These are phyloP conservation scores for Xanthia icteritia DNA, from an alignment of 2,888 invertebrate genomes.

Conservation along the genomic window DNA sequence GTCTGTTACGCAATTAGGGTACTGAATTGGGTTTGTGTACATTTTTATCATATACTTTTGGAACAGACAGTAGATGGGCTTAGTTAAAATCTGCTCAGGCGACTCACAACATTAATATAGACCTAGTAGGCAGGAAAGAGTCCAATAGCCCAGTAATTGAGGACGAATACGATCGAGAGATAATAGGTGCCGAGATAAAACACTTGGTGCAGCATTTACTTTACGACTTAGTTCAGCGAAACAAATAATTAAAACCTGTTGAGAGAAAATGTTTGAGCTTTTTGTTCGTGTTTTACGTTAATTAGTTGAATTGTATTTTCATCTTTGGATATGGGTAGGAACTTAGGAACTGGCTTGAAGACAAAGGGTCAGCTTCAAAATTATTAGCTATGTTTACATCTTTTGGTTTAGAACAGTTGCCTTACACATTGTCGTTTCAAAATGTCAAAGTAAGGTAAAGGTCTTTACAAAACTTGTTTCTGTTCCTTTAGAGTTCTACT, in stretches of 20 bases:
- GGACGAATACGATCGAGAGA: conserved; percentile 48
- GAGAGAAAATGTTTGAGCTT: conserved; percentile 14
- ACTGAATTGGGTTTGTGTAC: too few relatives aligned
- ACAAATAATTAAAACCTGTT: conserved; percentile 26
- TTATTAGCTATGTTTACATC: background rate
- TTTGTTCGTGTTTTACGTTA: background rate
- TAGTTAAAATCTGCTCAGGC: background rate
- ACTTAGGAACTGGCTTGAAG: background rate
- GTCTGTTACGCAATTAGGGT: too few relatives aligned
- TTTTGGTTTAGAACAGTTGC: background rate
- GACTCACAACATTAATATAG: background rate
- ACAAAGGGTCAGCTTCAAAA: background rate
- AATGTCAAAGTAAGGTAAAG: background rate
- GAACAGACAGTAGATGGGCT: background rate
- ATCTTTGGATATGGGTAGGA: background rate
- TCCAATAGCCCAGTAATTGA: conserved; percentile 40
- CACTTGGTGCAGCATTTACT: conserved; percentile 22
- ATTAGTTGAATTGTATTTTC: background rate
- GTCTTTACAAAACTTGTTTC: conserved; percentile 25
- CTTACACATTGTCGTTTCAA: background rate
- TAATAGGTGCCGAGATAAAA: conserved; percentile 40
- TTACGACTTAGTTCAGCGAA: conserved; percentile 25
- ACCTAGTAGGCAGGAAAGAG: background rate
- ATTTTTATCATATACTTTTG: background rate
- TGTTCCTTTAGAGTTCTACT: conserved; percentile 4